Base-by-base conservation (phyloP, 2,113 vertebrate genomes). In the Phocoena sinus region DNA sequence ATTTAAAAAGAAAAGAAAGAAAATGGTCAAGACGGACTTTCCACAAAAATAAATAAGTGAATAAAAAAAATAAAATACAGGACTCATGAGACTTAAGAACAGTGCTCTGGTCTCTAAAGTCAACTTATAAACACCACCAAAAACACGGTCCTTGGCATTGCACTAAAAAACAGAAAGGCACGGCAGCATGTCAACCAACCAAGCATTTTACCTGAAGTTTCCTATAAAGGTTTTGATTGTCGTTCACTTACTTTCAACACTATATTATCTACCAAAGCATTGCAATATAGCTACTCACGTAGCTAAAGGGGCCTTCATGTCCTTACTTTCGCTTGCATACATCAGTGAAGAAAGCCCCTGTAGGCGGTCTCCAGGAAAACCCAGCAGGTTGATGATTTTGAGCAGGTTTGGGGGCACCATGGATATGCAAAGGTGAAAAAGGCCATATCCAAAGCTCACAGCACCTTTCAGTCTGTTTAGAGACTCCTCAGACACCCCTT, bases 341-440 rank as follows among this genome's bases (percentile, higher is more conserved):
- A 99, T 99, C 88, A 99, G 99, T 92, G 99, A 99, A 98, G 99
- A 99, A 97, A 99, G 99, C 94, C 99, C 99, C 99, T 99, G 99
- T 77, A 99, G 99, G 95, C 99, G 99, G 99, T 99, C 99, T 96
- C 99, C 99, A 92, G 99, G 99, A 99, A 99, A 99, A 97, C 99
- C 99, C 98, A 99, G 99, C 97, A 99, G 99, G 98, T 99, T 99
- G 99, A 99, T 99, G 97, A 99, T 99, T 99, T 99, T 99, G 98
- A 99, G 99, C 98, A 99, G 99, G 99, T 99, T 99, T 97, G 99
- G 99, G 26, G 99, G 99, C 92, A 99, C 99, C 99, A 99, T 99
- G 98, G 99, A 99, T 99, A 99, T 99, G 99, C 99, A 99, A 98
- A 99, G 99, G 98, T 99, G 99, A 98, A 99, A 99, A 98, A 99